Evolutionary conservation across 2,797 vertebrate genomes (phyloP).

Genomic region (Onychomys torridus): DNA sequence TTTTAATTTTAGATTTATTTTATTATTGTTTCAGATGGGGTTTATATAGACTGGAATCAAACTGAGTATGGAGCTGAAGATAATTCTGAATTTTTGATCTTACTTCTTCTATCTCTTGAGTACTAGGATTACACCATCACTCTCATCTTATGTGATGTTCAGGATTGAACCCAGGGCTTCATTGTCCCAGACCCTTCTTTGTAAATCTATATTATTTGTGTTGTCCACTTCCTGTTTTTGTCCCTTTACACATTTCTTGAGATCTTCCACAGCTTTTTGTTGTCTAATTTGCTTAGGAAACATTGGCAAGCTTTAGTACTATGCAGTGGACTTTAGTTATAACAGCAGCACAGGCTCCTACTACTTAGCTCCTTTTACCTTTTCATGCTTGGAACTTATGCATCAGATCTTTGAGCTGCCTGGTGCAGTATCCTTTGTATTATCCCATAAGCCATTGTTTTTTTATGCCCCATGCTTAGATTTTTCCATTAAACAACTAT

Average conservation of each 20-base stretch:
- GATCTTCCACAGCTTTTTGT: not conserved
- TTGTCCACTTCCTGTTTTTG: not conserved
- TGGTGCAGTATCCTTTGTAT: not conserved
- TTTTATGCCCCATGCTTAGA: not conserved
- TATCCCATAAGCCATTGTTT: not conserved
- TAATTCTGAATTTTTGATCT: not conserved
- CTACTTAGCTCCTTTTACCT: not conserved
- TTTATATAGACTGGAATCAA: not conserved
- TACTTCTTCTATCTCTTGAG: not conserved
- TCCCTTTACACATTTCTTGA: constrained; percentile 39
- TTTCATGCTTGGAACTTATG: not conserved
- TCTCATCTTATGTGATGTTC: not conserved
- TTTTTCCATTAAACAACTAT: not conserved
- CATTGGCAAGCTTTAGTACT: not conserved
- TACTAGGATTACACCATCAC: not conserved
- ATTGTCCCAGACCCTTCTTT: not conserved
- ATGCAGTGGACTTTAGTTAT: not conserved
- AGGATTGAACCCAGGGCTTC: not conserved
- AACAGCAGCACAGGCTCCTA: not conserved
- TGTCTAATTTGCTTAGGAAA: not conserved
- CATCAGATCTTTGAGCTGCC: not conserved
- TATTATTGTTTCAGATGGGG: not conserved
- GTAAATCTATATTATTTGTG: not conserved
- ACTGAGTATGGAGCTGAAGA: not conserved
- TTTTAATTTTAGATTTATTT: not conserved